Evolutionary conservation across 53 echinoderm and acorn worm genomes (phyloP).

Genomic region (Glandiceps talaboti): DNA sequence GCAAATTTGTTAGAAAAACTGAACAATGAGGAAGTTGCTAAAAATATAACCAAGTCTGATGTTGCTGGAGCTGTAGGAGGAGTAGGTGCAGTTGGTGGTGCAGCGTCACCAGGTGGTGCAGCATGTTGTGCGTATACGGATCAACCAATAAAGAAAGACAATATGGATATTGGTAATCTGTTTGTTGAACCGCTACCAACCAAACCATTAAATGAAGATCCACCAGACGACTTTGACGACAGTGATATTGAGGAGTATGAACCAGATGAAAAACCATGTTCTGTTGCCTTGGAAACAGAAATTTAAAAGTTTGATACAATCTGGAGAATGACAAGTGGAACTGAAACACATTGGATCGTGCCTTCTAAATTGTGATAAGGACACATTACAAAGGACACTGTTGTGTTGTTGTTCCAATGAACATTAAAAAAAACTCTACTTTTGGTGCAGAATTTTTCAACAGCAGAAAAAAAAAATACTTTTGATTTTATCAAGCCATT

Average conservation of each 20-base stretch:
- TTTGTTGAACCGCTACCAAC: neutral
- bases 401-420: neutral
- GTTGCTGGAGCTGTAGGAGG: neutral
- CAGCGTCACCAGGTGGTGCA: neutral
- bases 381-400: too few relatives aligned
- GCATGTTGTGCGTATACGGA: neutral
- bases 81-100: neutral
- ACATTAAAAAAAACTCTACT: neutral
- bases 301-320: neutral
- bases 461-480: neutral
- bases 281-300: neutral
- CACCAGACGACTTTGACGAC: neutral
- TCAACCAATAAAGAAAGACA: neutral
- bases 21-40: constrained; percentile 65
- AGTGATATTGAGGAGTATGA: neutral
- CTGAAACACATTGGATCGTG: too few relatives aligned
- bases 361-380: too few relatives aligned
- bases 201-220: neutral
- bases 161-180: too few relatives aligned
- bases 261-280: neutral
- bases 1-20: constrained; percentile 53
- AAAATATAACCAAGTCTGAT: neutral
- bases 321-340: too few relatives aligned
- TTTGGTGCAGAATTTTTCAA: neutral
- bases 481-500: neutral